Base-by-base conservation (phyloP, 2,113 vertebrate genomes). In the Elephantulus edwardii region DNA sequence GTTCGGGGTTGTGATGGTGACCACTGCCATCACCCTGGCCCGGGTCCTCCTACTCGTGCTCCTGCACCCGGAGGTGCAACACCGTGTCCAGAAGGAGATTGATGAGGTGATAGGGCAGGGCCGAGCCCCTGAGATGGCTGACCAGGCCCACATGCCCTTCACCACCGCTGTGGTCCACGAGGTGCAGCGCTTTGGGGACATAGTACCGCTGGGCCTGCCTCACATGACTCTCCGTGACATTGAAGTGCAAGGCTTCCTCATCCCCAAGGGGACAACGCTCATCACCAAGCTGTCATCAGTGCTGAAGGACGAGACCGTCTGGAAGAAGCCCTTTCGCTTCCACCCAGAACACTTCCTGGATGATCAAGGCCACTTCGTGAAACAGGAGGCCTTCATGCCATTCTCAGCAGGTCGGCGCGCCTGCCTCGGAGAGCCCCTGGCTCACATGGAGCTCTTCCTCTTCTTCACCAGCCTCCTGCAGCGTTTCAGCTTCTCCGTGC, bases 311-410 rank as follows among this genome's bases (percentile, higher is more conserved):
- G 96, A 98, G 93, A 13, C 94, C 0, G 1, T 96, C 81, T 99
- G 98, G 98, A 92, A 98, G 93, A 97, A 97, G 80, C 98, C 98
- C 56, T 91, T 97, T 0, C 94, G 95, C 6, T 98, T 99, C 91
- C 96, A 97, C 60, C 98, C 98, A 0, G 92, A 96, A 40, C 98
- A 98, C 94, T 98, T 99, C 92, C 97, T 99, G 71, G 97, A 98
- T 30, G 89, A 93, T 0, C 94, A 97, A 0, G 98, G 97, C 42
- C 71, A 58, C 72, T 98, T 98, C 86, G 95, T 97, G 96, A 98
- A 97, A 86, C 96, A 58, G 6, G 98, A 98, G 5, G 98, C 98
- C 78, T 98, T 98, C 94, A n/a, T 98, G 30, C 98, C 98, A 33
- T 98, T 99, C 96, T 98, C 98, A 80, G 95, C 97, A 96, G 98